A percentile compares a stretch with the other conserved stretches of the same genome.
Evolutionary conservation across 1,140 invertebrate genomes (phyloP).

Genomic region (Penaeus chinensis): DNA sequence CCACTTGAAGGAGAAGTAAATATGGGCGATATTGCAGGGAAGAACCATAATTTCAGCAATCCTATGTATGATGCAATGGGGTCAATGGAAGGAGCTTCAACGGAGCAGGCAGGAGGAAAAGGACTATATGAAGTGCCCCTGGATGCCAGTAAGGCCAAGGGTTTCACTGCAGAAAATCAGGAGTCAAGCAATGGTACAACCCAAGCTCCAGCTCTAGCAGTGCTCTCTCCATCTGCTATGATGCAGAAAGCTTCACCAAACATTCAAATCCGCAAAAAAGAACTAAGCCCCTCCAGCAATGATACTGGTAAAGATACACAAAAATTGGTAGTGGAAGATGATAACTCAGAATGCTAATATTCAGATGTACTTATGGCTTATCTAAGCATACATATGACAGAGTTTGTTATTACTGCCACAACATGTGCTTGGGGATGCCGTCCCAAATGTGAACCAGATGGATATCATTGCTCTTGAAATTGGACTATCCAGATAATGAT

Average conservation of each 20-base stretch:
- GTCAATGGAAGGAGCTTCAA: slow-evolving; percentile 53
- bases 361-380: slow-evolving; percentile 31
- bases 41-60: slow-evolving; percentile 89
- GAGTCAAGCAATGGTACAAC: slow-evolving; percentile 73
- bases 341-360: slow-evolving; percentile 73
- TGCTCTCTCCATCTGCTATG: slow-evolving; percentile 83
- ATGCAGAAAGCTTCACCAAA: slow-evolving; percentile 80
- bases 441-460: slow-evolving; percentile 51
- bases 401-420: slow-evolving; percentile 33
- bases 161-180: slow-evolving; percentile 71
- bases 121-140: slow-evolving; percentile 74
- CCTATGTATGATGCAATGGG: slow-evolving; percentile 90
- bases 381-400: slow-evolving; percentile 28
- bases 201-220: slow-evolving; percentile 67
- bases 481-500: no score
- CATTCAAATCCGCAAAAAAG: slow-evolving; percentile 78
- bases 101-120: slow-evolving; percentile 47
- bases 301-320: slow-evolving; percentile 94
- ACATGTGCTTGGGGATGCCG: slow-evolving; percentile 52
- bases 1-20: slow-evolving; percentile 82
- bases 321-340: slow-evolving; percentile 88
- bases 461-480: slow-evolving; percentile 27
- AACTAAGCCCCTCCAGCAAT: slow-evolving; percentile 82
- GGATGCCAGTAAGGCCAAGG: slow-evolving; percentile 78
- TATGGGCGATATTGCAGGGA: slow-evolving; percentile 77